Base-by-base conservation (phyloP, 2,888 invertebrate genomes). In the Ichneumoninae sp. region DNA sequence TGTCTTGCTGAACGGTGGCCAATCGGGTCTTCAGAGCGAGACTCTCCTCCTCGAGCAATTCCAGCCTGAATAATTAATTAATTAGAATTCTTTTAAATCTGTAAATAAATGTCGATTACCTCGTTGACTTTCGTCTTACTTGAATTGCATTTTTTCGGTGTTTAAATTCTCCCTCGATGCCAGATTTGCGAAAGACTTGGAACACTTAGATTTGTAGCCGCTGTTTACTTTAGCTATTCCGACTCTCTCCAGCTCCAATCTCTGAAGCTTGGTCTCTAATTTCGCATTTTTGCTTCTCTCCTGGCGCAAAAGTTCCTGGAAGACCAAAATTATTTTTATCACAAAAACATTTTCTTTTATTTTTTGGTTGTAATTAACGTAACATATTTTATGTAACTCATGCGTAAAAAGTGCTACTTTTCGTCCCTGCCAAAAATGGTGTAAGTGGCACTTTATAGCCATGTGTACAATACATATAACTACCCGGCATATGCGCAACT, bases 1-100 rank as follows among this genome's bases (percentile, higher is more conserved):
- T 95, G 89, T 96, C 96, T 85, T 95, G 95, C 88, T 95, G 95
- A 47, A 96, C 94, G 91, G 96, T 95, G 89, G 95, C 95, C 54
- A 96, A 91, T 90, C 95, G 95, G 60, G 95, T 95, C 90, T 95
- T 95, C 91, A 96, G 93, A 22, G 96, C 95, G 90, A 96, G 95
- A 60, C 96, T 94, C 88, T 96, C 96, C 92, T 96, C 96, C 89
- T 96, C 95, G 0, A 96, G 95, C 77, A 96, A 92, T 90, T 96
- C 96, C 76, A 96, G 91, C 89, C 95, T 94, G 84, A 19, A 81
- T 57, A 44, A 71, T 65, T 57, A 63, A 77, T 94, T 95, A 86
- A 30, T 16, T 1, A 19, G 1, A 19, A 47, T 47, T 47, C 16
- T 47, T 6, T 30, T 1, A 6, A 63, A 63, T 33, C 10, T 30